Conservation (phyloP, 2,797 vertebrate genomes). For the Bovichtus diacanthus region DNA sequence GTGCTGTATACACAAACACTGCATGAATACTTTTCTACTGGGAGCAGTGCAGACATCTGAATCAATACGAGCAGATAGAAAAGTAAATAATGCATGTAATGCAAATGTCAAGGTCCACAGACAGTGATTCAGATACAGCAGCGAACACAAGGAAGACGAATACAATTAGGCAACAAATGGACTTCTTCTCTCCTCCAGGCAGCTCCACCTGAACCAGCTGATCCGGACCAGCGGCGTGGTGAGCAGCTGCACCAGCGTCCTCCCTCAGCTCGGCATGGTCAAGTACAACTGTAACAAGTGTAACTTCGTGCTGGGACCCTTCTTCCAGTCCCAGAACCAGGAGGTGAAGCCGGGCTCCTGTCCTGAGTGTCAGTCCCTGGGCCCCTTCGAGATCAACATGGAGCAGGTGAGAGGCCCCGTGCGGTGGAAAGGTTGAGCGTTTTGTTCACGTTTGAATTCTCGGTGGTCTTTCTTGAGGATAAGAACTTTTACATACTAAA, state of each 20-base stretch:
- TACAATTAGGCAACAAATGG: too few species aligned
- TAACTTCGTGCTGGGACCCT: slow-evolving; percentile 94
- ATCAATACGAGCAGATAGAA: background rate
- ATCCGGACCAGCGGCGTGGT: slow-evolving; percentile 98
- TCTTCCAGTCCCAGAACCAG: slow-evolving; percentile 98
- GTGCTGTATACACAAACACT: background rate
- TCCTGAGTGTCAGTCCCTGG: slow-evolving; percentile 95
- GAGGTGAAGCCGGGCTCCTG: slow-evolving; percentile 99
- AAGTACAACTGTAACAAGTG: slow-evolving; percentile 99
- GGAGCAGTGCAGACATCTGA: background rate
- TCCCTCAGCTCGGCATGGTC: slow-evolving; percentile 97
- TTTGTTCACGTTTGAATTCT: background rate
- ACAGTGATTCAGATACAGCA: background rate
- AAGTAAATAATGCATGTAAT: background rate
- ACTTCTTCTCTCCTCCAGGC: slow-evolving; percentile 79
- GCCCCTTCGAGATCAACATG: slow-evolving; percentile 99
- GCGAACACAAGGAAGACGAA: background rate
- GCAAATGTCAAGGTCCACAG: background rate
- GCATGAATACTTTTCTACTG: background rate
- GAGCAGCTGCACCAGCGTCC: slow-evolving; percentile 94
- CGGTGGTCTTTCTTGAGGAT: background rate
- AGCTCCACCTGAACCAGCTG: slow-evolving; percentile 97
- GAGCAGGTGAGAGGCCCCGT: slow-evolving; percentile 88
- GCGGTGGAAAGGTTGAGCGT: background rate
- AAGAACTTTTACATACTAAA: background rate